phyloP scores from a whole-genome alignment of 1,140 invertebrate genomes.

The roundworm (Caenorhabditis elegans) region WBcel235 BX284606.5:6617501-6618000 shows the following conservation, averaged over 20 bases:
- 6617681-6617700: conserved; percentile 7
- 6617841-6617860: conserved; percentile 19
- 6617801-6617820: too few relatives aligned
- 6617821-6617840: conserved; percentile 4
- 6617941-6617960: not conserved
- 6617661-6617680: not conserved
- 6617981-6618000: too few relatives aligned
- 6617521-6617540: too few relatives aligned
- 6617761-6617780: not conserved
- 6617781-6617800: too few relatives aligned
- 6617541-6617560: not conserved
- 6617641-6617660: conserved; percentile 16
- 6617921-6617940: conserved; percentile 7
- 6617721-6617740: conserved; percentile 7
- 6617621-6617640: conserved; percentile 1
- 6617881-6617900: not conserved
- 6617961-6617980: too few relatives aligned
- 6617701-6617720: not conserved
- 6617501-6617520: too few relatives aligned
- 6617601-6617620: not conserved
- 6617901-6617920: conserved; percentile 1
- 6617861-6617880: not conserved
- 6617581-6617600: conserved; percentile 15
- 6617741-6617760: conserved; percentile 23
- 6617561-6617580: not conserved